Conservation (phyloP, 2,797 vertebrate genomes). For the Garrulus glandarius region DNA sequence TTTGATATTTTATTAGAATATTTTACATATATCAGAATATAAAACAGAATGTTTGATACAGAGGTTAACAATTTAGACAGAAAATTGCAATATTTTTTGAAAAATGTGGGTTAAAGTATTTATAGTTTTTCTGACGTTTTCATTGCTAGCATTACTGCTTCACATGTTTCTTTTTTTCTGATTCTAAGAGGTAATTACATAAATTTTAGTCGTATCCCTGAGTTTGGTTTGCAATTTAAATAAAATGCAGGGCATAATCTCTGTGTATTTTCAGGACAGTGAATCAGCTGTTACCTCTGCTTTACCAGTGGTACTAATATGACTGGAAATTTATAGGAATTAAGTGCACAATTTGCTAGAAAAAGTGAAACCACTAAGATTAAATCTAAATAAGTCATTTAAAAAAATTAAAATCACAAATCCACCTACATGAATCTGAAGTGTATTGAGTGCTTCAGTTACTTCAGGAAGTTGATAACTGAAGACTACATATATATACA, state of each 20-base stretch:
- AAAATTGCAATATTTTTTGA: not conserved
- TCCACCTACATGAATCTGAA: not conserved
- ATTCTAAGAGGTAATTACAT: not conserved
- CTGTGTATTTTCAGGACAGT: not conserved
- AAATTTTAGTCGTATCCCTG: not conserved
- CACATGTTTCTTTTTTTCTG: not conserved
- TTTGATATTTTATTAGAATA: not conserved
- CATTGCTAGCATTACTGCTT: not conserved
- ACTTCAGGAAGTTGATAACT: not conserved
- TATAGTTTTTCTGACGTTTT: not conserved
- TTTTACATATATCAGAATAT: not conserved
- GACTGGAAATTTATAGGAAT: not conserved
- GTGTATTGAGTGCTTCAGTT: not conserved
- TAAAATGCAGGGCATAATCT: not conserved
- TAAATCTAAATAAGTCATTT: not conserved
- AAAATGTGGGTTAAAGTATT: not conserved
- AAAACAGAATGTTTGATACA: not conserved
- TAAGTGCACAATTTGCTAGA: not conserved
- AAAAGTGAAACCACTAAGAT: not conserved
- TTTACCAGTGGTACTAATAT: not conserved
- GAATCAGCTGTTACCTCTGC: not conserved
- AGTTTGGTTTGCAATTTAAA: not conserved
- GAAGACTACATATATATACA: not conserved
- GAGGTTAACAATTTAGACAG: not conserved
- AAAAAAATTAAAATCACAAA: not conserved